A percentile compares a stretch with the other conserved stretches of the same genome.
phyloP scores from a whole-genome alignment of 2,797 vertebrate genomes.

The Heliangelus exortis region DNA sequence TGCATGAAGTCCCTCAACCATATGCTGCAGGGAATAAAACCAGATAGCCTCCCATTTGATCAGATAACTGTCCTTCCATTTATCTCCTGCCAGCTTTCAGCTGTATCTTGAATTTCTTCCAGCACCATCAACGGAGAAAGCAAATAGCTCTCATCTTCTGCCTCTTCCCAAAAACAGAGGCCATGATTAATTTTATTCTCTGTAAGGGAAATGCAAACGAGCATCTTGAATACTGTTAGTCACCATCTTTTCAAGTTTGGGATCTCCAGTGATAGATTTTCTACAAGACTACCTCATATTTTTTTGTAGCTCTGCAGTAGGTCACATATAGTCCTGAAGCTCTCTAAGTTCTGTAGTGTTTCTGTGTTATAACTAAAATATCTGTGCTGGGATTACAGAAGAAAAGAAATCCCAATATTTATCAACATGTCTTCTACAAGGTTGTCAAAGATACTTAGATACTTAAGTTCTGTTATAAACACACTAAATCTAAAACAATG shows the following conservation, averaged over 20 bases:
- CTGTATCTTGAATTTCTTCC: neutral
- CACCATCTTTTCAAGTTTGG: neutral
- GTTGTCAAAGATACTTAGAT: neutral
- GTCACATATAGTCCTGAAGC: neutral
- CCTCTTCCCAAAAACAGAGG: neutral
- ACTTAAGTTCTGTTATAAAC: neutral
- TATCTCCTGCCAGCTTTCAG: neutral
- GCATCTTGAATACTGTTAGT: neutral
- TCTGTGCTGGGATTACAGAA: neutral
- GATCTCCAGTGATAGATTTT: neutral
- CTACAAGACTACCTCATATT: neutral
- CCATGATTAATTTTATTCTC: neutral
- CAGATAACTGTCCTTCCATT: neutral
- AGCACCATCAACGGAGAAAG: neutral
- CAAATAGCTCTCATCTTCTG: neutral
- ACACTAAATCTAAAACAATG: neutral
- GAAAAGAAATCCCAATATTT: neutral
- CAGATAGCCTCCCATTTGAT: neutral
- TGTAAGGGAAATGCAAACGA: neutral
- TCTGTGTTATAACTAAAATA: neutral
- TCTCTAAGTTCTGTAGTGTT: neutral
- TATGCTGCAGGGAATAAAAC: neutral
- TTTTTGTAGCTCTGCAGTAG: neutral
- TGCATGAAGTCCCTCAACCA: fast-evolving
- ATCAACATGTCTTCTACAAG: neutral